A percentile compares a stretch with the other conserved stretches of the same genome.
These are phyloP conservation scores for Bombylius discolor DNA, from an alignment of 2,888 invertebrate genomes.

Conservation along the genomic window DNA sequence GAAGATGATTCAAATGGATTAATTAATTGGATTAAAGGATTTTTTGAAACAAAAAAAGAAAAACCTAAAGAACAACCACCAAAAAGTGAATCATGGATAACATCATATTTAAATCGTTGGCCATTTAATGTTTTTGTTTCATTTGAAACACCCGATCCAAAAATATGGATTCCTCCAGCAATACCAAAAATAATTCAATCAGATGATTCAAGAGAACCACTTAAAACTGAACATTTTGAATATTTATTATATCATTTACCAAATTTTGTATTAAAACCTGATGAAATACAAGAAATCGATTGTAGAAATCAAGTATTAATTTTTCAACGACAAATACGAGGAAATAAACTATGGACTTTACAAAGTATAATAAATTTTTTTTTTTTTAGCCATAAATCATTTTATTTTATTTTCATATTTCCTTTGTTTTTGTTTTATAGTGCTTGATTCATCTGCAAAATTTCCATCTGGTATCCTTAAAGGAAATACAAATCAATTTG, in stretches of 20 bases:
- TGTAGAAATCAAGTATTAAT: conserved; percentile 58
- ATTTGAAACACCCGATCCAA: conserved; percentile 17
- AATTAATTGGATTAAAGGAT: conserved; percentile 27
- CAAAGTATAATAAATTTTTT: conserved; percentile 45
- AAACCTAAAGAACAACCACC: conserved; percentile 1
- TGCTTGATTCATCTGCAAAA: conserved; percentile 60
- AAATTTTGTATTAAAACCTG: conserved; percentile 55
- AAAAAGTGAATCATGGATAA: conserved; percentile 1
- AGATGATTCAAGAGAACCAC: conserved; percentile 14
- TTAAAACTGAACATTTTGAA: conserved; percentile 38
- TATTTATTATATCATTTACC: conserved; percentile 51
- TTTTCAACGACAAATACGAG: conserved; percentile 51
- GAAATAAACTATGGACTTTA: conserved; percentile 56
- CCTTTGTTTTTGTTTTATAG: conserved; percentile 32
- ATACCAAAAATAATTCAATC: conserved; percentile 14
- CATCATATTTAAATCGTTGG: conserved; percentile 30
- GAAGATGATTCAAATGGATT: conserved; percentile 19
- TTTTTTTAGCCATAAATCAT: background rate
- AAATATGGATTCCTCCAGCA: background rate
- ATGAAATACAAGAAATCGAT: conserved; percentile 47
- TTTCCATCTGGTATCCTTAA: conserved; percentile 53
- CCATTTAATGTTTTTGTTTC: conserved; percentile 31
- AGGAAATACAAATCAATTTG: conserved; percentile 57
- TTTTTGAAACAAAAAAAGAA: conserved; percentile 10
- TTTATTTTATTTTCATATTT: conserved; percentile 22